These are phyloP conservation scores for Lipophrys pholis DNA, from an alignment of 2,113 vertebrate species.

Conservation along the genomic window DNA sequence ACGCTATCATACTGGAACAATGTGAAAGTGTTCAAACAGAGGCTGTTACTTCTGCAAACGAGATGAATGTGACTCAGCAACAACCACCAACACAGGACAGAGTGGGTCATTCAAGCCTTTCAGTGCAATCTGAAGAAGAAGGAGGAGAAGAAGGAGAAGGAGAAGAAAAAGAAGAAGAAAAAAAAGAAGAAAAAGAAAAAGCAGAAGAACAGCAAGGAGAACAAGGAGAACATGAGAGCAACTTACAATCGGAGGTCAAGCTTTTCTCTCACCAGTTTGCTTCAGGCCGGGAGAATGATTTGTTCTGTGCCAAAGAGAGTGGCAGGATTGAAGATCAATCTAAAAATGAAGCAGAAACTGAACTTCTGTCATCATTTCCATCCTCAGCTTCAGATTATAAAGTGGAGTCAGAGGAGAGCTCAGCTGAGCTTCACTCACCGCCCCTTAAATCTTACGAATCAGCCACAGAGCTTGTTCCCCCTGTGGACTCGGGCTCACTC, in stretches of 20 bases:
- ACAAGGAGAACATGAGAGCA: too few species aligned
- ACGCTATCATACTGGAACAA: conserved; percentile 10
- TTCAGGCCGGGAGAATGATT: background rate
- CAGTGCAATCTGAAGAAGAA: background rate
- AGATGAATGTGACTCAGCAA: conserved; percentile 6
- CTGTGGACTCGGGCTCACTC: conserved; percentile 5
- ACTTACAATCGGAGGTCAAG: conserved; percentile 3
- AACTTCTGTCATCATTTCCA: background rate
- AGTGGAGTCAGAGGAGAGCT: conserved; percentile 6
- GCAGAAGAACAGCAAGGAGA: too few species aligned
- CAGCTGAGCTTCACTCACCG: conserved; percentile 5
- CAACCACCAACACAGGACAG: conserved; percentile 8
- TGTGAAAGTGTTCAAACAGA: conserved; percentile 28
- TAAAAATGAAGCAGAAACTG: background rate
- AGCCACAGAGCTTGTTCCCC: conserved; percentile 1
- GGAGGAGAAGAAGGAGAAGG: background rate
- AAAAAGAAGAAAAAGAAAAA: too few species aligned
- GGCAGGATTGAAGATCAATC: conserved; percentile 5
- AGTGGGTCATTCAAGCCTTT: background rate
- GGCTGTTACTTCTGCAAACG: conserved; percentile 2
- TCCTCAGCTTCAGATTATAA: conserved; percentile 6
- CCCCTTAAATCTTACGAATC: background rate
- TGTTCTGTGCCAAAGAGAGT: conserved; percentile 1
- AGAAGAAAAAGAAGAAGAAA: too few species aligned
- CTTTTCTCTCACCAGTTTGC: conserved; percentile 7